These are phyloP conservation scores for Vanessa atalanta DNA, from an alignment of 1,140 invertebrate species.

Conservation along the genomic window DNA sequence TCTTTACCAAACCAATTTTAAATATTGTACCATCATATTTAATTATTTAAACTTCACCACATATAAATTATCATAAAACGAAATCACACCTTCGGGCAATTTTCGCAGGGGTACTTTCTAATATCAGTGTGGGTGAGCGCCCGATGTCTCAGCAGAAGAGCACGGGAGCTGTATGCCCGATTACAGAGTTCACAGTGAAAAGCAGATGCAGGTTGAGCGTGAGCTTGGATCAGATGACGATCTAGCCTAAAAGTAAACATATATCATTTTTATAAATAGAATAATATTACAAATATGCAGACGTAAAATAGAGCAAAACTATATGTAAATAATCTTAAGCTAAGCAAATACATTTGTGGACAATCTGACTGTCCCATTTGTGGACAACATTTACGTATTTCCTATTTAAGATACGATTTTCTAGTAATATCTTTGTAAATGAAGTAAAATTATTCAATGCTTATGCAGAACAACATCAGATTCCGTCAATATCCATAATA, in stretches of 20 bases:
- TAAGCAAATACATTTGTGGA: too few relatives aligned
- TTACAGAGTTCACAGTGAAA: conserved; percentile 93
- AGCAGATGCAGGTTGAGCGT: conserved; percentile 88
- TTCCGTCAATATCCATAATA: conserved; percentile 43
- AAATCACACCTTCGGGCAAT: conserved; percentile 89
- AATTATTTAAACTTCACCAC: not conserved
- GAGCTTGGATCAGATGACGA: conserved; percentile 88
- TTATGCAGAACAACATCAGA: conserved; percentile 26
- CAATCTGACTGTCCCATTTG: not conserved
- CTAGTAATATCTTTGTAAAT: conserved; percentile 2
- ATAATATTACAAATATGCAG: not conserved
- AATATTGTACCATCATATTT: not conserved
- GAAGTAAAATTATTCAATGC: conserved; percentile 19
- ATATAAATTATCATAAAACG: conserved; percentile 1
- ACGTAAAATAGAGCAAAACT: too few relatives aligned
- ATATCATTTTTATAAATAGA: not conserved
- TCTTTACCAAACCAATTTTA: not conserved
- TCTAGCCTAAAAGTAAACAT: conserved; percentile 84
- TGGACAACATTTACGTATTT: conserved; percentile 4
- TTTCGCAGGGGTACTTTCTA: conserved; percentile 94
- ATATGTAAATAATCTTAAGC: too few relatives aligned
- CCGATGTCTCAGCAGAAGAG: conserved; percentile 90
- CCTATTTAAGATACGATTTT: conserved; percentile 5
- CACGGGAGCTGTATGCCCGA: conserved; percentile 90
- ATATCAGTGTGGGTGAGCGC: conserved; percentile 89